phyloP scores from a whole-genome alignment of 2,797 vertebrate genomes.

The Gymnoscopelus microlampas region DNA sequence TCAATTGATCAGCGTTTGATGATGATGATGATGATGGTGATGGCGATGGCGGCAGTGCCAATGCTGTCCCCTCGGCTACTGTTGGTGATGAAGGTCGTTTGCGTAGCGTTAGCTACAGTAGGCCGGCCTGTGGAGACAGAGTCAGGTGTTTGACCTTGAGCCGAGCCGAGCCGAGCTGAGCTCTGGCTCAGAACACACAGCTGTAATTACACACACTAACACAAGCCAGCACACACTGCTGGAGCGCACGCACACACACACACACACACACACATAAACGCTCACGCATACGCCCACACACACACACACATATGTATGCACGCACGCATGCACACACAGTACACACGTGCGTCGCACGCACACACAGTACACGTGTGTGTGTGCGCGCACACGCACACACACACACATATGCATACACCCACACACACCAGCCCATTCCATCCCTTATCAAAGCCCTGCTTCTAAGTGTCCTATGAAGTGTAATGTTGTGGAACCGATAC shows the following conservation, averaged over 20 bases:
- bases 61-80: no score
- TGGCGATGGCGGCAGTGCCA: neutral
- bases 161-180: slow-evolving; percentile 62
- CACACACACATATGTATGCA: neutral
- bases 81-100: no score
- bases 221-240: slow-evolving; percentile 34
- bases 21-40: neutral
- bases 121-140: slow-evolving; percentile 47
- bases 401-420: slow-evolving; percentile 39
- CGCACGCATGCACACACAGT: neutral
- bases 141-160: slow-evolving; percentile 78
- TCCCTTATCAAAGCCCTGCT: slow-evolving; percentile 74
- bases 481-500: slow-evolving; percentile 83
- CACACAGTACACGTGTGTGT: no score
- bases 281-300: slow-evolving; percentile 2
- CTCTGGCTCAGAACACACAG: slow-evolving; percentile 64
- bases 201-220: slow-evolving; percentile 79
- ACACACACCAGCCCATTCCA: slow-evolving; percentile 60
- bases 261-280: slow-evolving; percentile 5
- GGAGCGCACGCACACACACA: slow-evolving; percentile 1
- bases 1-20: neutral
- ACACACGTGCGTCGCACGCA: neutral
- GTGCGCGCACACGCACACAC: neutral
- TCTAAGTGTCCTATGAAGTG: slow-evolving; percentile 82
- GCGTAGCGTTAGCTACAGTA: slow-evolving; percentile 32